Base-by-base conservation (phyloP, 30 jellyfish, hydroid and myxozoan species). In the Hydractinia echinata region DNA sequence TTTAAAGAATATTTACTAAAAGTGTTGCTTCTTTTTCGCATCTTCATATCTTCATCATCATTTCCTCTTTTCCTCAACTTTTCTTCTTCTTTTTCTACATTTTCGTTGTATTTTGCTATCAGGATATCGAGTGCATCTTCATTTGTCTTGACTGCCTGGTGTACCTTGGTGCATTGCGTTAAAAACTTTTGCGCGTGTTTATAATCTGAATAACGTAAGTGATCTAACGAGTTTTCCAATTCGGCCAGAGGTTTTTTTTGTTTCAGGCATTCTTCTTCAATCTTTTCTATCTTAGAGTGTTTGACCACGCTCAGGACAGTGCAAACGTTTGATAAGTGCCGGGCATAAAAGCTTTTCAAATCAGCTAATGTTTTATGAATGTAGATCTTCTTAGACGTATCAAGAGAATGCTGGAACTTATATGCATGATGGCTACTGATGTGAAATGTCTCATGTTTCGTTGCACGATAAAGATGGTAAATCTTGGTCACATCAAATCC, bases 291-390 rank as follows among this genome's bases (percentile, higher is more conserved):
- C 66, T 77, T 77, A 8, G 51, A 44, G 60, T 60, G 76, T 19
- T 15, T 19, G 21, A 77, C 85, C 54, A 77, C 85, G 6, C 56
- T 77, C 83, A 60, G 51, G 6, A 77, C 85, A 10, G 85, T 77
- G 73, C 61, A 21, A 55, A 77, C 85, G 60, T 77, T 77, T 60
- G 55, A 79, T 30, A 62, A 21, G 55, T 77, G 85, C 61, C 51
- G 83, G 1, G 51, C 84, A 55, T 11, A 77, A 5, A 61, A 44
- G 4, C 60, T 52, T 77, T 64, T 55, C 53, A 77, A 14, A 44
- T 77, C 85, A 0, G 10, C 14, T 13, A 77, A 4, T 54, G 21
- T 51, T 77, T 77, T 77, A 9, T 44, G 21, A 5, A 77, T 44
- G 73, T 77, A 77, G 6, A 77, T 8, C 11, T 52, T 30, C 1